Base-by-base conservation (phyloP, 1,140 invertebrate species). In the Ceratina japonica region DNA sequence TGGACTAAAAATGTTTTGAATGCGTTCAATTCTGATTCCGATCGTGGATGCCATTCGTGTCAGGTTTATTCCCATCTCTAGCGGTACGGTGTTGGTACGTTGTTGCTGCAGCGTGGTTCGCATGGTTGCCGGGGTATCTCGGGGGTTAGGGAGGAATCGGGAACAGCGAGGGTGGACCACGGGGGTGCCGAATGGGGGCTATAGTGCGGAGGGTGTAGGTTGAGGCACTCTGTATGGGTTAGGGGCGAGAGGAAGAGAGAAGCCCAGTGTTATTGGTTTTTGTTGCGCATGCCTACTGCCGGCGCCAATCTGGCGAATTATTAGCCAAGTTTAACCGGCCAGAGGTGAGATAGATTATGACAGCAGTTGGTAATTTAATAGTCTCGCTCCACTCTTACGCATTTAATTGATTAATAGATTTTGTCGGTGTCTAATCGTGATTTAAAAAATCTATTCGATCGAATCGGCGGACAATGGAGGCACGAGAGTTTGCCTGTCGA, bases 281-380 rank as follows among this genome's bases (percentile, higher is more conserved):
- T 91, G 88, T 88, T 88, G 90, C 90, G 90, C 90, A 91, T 91
- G 91, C 90, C 85, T 87, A 89, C 86, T 89, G 82, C 84, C 83
- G 87, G 87, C 89, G 87, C 89, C 89, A 91, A 91, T 91, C 91
- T 90, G 88, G 87, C 90, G 87, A 92, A 91, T 92, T 91, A 91
- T 91, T 90, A 91, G 88, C 81, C 89, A 91, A 91, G 86, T 91
- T 91, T 89, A 90, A 89, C 87, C 85, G 79, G 83, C 68, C 80
- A 79, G 76, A 84, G 82, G 82, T 86, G 87, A 87, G 86, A 86
- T 82, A 85, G 85, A 80, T 87, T 84, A 85, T 87, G 85, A 83
- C 81, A 87, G 83, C 51, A 85, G 74, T 79, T 81, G 81, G 81
- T 79, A 78, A 86, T 86, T 86, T 86, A 86, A 86, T 86, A 81